phyloP scores from a whole-genome alignment of 2,113 vertebrate genomes.

The Psittacus erithacus region DNA sequence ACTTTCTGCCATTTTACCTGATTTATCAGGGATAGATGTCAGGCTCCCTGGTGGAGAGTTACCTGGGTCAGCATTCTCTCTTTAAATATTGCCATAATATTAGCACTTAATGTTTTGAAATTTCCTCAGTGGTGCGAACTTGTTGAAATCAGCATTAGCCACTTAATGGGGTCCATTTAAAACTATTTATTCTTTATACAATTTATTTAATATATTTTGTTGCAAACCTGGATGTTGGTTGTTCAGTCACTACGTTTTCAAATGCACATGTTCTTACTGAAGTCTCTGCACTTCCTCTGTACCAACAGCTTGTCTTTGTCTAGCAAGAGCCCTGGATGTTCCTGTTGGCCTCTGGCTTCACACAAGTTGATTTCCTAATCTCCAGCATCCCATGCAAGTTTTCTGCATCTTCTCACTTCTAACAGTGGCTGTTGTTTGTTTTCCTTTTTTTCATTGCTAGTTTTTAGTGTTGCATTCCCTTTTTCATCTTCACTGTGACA shows the following conservation, averaged over 20 bases:
- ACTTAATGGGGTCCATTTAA: neutral
- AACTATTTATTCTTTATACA: neutral
- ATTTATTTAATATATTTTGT: neutral
- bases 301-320: neutral
- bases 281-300: neutral
- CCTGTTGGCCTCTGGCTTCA: neutral
- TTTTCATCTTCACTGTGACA: neutral
- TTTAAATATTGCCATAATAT: neutral
- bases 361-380: neutral
- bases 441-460: neutral
- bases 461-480: neutral
- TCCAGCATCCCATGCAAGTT: neutral
- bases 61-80: neutral
- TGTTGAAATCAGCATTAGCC: neutral
- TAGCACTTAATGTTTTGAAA: neutral
- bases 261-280: neutral
- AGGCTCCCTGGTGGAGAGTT: neutral
- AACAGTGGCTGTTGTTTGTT: neutral
- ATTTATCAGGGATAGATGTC: neutral
- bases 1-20: constrained; percentile 35
- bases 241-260: neutral
- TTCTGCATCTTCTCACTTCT: neutral
- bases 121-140: neutral
- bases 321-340: neutral
- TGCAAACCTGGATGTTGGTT: neutral